Conservation (phyloP, 2,888 invertebrate species). For the Conchocele bisecta region DNA sequence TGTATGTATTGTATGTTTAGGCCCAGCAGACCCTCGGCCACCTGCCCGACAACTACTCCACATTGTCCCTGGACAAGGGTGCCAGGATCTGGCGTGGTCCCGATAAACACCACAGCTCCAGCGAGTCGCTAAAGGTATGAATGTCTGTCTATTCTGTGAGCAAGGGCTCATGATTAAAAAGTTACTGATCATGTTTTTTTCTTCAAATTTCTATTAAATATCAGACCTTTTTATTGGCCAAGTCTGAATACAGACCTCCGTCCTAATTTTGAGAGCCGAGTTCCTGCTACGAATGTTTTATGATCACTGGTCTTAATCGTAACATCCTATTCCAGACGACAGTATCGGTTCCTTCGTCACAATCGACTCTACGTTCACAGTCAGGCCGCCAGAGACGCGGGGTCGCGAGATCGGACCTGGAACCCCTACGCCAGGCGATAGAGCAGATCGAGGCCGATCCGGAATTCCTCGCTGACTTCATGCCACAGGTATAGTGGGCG, state of each 20-base stretch:
- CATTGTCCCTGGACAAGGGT: conserved; percentile 13
- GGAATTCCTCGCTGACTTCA: conserved; percentile 22
- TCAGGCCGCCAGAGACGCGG: not conserved
- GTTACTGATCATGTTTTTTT: not conserved
- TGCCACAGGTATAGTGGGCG: conserved; percentile 3
- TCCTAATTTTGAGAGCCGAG: too few species aligned
- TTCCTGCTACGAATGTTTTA: too few species aligned
- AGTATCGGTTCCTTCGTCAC: not conserved
- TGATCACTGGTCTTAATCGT: too few species aligned
- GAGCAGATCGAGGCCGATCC: conserved; percentile 58
- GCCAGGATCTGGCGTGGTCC: not conserved
- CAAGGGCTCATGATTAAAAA: not conserved
- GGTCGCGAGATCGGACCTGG: conserved; percentile 45
- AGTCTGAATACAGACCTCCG: too few species aligned
- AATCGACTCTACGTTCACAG: not conserved
- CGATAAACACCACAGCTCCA: not conserved
- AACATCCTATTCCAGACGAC: too few species aligned
- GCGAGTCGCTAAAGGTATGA: not conserved
- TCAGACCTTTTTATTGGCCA: too few species aligned
- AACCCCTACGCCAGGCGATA: conserved; percentile 56
- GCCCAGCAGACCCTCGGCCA: conserved; percentile 17
- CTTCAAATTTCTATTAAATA: not conserved
- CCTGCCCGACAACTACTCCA: conserved; percentile 9
- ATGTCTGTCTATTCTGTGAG: not conserved
- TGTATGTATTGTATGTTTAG: too few species aligned